Evolutionary conservation across 2,888 invertebrate species (phyloP).

Genomic region (Dryobotodes eremita): DNA sequence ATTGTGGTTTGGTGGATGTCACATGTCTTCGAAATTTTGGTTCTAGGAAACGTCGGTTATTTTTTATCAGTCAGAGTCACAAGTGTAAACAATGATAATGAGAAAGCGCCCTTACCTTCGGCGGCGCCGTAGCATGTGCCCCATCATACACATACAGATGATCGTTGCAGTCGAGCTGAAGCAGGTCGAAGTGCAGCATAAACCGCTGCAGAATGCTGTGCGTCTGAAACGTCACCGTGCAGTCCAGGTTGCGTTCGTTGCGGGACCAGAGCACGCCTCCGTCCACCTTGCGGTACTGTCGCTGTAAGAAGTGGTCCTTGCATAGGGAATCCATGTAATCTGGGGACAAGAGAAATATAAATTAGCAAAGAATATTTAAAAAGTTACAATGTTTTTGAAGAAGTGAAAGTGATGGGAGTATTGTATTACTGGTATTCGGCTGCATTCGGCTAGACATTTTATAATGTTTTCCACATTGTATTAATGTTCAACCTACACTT

Average conservation of each 20-base stretch:
- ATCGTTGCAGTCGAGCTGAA: constrained; percentile 98
- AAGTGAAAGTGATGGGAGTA: not conserved
- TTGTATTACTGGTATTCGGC: not conserved
- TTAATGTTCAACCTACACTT: too few species aligned
- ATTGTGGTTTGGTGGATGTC: not conserved
- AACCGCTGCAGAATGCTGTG: constrained; percentile 98
- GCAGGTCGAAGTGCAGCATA: constrained; percentile 97
- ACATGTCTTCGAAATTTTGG: not conserved
- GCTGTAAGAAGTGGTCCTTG: constrained; percentile 97
- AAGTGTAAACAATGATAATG: not conserved
- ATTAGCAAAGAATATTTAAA: constrained; percentile 7
- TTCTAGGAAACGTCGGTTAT: not conserved
- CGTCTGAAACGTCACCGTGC: constrained; percentile 98
- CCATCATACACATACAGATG: constrained; percentile 98
- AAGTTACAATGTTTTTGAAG: not conserved
- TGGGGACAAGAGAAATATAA: constrained; percentile 86
- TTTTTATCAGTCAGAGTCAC: not conserved
- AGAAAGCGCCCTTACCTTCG: constrained; percentile 92
- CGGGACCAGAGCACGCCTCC: constrained; percentile 97
- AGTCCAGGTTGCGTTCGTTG: constrained; percentile 97
- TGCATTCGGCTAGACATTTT: not conserved
- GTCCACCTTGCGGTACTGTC: constrained; percentile 97
- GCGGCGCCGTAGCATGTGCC: constrained; percentile 96
- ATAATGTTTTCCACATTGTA: not conserved
- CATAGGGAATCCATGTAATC: constrained; percentile 97